Evolutionary conservation across 2,113 vertebrate genomes (phyloP).

Genomic region (Pao palembangensis): DNA sequence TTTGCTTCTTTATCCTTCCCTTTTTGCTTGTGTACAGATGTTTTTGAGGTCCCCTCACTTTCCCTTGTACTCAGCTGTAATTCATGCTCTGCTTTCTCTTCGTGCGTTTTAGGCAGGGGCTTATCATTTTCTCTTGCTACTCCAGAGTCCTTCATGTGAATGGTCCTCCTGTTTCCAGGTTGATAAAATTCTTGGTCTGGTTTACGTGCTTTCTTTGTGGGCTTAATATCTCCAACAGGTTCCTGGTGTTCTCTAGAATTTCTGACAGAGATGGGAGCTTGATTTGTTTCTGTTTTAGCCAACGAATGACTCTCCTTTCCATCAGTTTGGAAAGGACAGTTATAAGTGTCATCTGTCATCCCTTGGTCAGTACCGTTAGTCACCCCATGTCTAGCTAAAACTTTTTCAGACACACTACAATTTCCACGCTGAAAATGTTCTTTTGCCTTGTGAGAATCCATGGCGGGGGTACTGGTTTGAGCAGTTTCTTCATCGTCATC

Average conservation of each 20-base stretch:
- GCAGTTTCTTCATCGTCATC: conserved; percentile 65
- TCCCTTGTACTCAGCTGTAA: conserved; percentile 31
- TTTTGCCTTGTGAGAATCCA: conserved; percentile 25
- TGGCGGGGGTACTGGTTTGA: conserved; percentile 15
- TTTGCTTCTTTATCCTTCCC: conserved; percentile 31
- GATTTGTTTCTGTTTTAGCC: conserved; percentile 26
- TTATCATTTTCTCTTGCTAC: conserved; percentile 56
- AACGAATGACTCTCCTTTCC: conserved; percentile 15
- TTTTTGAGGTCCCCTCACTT: conserved; percentile 31
- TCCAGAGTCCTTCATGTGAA: conserved; percentile 64
- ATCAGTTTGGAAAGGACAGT: conserved; percentile 34
- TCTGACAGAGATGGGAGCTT: conserved; percentile 27
- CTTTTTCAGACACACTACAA: conserved; percentile 12
- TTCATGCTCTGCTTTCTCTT: conserved; percentile 35
- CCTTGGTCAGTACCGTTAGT: conserved; percentile 11
- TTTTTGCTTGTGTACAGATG: conserved; percentile 19
- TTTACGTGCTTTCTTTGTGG: conserved; percentile 81
- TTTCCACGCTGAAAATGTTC: conserved; percentile 21
- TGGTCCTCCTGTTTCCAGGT: conserved; percentile 81
- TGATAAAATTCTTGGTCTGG: conserved; percentile 94
- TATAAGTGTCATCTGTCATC: conserved; percentile 41
- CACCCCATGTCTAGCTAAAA: conserved; percentile 12
- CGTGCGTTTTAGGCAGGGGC: conserved; percentile 11
- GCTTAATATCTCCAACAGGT: conserved; percentile 60
- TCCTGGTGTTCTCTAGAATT: conserved; percentile 38